phyloP scores from a whole-genome alignment of 2,888 invertebrate genomes.

The Tipula lateralis region DNA sequence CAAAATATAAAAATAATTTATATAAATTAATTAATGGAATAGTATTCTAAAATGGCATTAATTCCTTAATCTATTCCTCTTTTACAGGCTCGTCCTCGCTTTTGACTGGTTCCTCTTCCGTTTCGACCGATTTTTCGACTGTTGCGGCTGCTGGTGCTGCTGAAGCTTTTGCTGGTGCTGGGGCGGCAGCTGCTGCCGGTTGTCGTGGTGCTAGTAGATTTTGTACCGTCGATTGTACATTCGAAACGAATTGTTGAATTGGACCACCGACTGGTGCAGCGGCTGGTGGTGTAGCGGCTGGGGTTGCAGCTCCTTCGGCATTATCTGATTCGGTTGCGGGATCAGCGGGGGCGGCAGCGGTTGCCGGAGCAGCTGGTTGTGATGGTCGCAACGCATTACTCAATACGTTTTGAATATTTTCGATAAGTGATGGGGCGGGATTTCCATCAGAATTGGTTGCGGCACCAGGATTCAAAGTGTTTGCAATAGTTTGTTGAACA shows the following conservation, averaged over 20 bases:
- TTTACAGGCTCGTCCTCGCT: neutral
- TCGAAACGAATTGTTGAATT: neutral
- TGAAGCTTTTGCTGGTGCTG: neutral
- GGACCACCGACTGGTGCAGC: neutral
- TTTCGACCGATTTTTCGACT: neutral
- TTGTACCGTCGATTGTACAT: neutral
- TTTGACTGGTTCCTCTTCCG: neutral
- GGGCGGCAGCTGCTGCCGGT: neutral
- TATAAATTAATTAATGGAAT: slow-evolving; percentile 15
- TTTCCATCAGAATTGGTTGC: neutral
- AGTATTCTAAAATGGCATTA: neutral
- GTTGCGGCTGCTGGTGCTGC: neutral
- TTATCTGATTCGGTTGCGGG: neutral
- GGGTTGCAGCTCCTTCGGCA: neutral
- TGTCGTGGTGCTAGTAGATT: neutral
- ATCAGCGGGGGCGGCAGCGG: neutral
- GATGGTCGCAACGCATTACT: neutral
- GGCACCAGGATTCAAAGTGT: neutral
- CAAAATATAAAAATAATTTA: neutral
- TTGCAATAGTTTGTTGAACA: neutral
- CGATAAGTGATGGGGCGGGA: neutral
- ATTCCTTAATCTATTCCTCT: neutral
- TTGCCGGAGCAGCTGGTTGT: neutral
- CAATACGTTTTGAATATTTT: neutral
- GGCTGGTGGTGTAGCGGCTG: neutral